Evolutionary conservation across 2,888 invertebrate species (phyloP).

Genomic region (Ormyrus nitidulus): DNA sequence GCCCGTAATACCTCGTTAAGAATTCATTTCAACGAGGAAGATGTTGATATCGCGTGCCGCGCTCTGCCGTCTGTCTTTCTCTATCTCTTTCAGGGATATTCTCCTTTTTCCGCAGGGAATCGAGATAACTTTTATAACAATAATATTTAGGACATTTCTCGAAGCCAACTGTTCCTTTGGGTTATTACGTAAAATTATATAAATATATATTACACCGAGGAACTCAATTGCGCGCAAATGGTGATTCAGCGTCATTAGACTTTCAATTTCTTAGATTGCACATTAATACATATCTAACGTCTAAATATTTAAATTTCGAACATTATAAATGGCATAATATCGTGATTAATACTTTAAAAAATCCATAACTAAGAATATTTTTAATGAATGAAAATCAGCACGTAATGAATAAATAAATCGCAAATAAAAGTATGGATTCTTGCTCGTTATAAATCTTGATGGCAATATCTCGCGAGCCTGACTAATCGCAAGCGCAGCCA

Average conservation of each 20-base stretch:
- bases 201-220: slow-evolving; percentile 16
- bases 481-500: slow-evolving; percentile 30
- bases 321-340: slow-evolving; percentile 12
- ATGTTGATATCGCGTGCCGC: slow-evolving; percentile 47
- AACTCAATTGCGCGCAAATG: background rate
- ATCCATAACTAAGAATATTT: slow-evolving; percentile 19
- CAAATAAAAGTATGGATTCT: slow-evolving; percentile 34
- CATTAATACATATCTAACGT: slow-evolving; percentile 11
- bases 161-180: too few relatives aligned
- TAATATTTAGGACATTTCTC: too few relatives aligned
- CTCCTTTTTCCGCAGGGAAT: too few relatives aligned
- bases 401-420: slow-evolving; percentile 35
- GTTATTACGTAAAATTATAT: slow-evolving; percentile 11
- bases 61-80: slow-evolving; percentile 4
- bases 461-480: background rate
- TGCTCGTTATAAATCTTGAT: slow-evolving; percentile 43
- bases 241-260: slow-evolving; percentile 14
- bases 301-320: slow-evolving; percentile 25
- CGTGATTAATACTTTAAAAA: slow-evolving; percentile 12
- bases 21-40: slow-evolving; percentile 60
- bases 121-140: too few relatives aligned
- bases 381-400: slow-evolving; percentile 32
- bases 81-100: background rate
- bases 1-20: slow-evolving; percentile 63
- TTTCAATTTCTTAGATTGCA: slow-evolving; percentile 4